Base-by-base conservation (phyloP, 2,797 vertebrate genomes). In the Amblyraja radiata region DNA sequence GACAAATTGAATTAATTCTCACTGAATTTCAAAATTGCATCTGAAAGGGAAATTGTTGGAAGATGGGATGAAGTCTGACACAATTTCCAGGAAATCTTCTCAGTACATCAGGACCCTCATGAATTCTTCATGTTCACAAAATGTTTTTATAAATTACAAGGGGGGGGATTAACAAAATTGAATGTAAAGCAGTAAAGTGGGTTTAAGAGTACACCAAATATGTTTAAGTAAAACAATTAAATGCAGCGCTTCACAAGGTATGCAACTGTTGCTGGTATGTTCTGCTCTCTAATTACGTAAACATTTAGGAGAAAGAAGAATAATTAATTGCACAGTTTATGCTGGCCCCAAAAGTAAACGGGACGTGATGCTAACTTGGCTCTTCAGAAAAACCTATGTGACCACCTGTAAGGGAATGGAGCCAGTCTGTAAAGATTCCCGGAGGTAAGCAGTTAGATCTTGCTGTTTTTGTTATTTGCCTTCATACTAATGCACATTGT, bases 281-380 rank as follows among this genome's bases (percentile, higher is more conserved):
- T 16, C 6, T 92, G 71, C 25, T 92, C 39, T 92, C 39, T 92
- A 39, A 74, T 73, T 74, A 73, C n/a, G 0, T 46, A 13, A 28
- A 73, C 6, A 28, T 90, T 46, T 94, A 97, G 97, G 96, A 93
- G 94, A 95, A 95, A 93, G 95, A 71, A 94, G 94, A 81, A 73
- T 94, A 32, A 95, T 97, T 80, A 96, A 96, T 65, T 97, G 97
- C 93, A 96, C 95, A 61, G 95, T 94, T 93, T 94, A 94, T 93
- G 93, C 94, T 93, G 94, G 95, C 93, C 94, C 94, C 58, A 93
- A 84, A 94, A 94, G 94, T 39, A 93, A 61, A 2, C 92, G 86
- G 93, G 90, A 94, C 2, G 93, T 94, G 86, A 0, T 0, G 0
- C 3, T 96, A 92, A 95, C 95, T 25, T 97, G 97, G 97, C 68